These are phyloP conservation scores for Metallyticus violacea DNA, from an alignment of 2,888 invertebrate genomes.

Conservation along the genomic window DNA sequence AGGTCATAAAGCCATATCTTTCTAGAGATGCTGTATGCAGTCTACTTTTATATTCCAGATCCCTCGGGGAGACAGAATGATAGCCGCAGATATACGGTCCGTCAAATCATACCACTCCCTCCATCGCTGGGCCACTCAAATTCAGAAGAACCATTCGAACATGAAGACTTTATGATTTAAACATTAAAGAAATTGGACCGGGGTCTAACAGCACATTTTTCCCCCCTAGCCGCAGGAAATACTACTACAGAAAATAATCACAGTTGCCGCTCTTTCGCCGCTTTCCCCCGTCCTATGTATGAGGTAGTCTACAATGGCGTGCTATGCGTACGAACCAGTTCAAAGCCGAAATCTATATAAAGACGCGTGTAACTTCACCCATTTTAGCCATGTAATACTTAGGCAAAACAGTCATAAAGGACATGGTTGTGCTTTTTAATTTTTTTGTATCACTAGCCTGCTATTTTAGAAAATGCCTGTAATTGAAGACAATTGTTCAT, in stretches of 20 bases:
- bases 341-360: neutral
- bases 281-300: neutral
- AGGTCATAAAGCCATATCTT: neutral
- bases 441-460: too few species aligned
- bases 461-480: too few species aligned
- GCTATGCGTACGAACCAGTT: neutral
- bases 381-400: neutral
- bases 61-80: neutral
- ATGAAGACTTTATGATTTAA: conserved; percentile 14
- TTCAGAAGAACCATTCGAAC: neutral
- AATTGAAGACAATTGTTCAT: too few species aligned
- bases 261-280: neutral
- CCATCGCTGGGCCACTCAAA: neutral
- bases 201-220: neutral
- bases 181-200: conserved; percentile 23
- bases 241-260: neutral
- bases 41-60: neutral
- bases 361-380: neutral
- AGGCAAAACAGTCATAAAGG: conserved; percentile 6
- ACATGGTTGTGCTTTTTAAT: neutral
- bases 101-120: neutral
- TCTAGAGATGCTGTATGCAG: neutral
- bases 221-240: neutral
- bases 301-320: neutral
- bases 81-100: neutral